These are phyloP conservation scores for Drosophila asahinai DNA, from an alignment of 1,140 invertebrate species.

Conservation along the genomic window DNA sequence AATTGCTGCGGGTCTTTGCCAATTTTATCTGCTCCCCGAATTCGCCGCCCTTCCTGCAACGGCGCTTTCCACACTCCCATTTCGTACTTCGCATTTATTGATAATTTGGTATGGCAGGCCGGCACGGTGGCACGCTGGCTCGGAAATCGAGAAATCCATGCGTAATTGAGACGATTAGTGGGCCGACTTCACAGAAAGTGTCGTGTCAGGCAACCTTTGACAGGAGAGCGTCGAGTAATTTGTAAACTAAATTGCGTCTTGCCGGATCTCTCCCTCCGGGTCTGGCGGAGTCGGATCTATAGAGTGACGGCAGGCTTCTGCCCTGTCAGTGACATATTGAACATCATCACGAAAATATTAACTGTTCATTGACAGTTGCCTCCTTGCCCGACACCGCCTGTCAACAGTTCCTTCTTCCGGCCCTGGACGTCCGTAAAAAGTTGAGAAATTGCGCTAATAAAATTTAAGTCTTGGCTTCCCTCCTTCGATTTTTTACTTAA, in stretches of 20 bases:
- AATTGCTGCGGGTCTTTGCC: slow-evolving; percentile 82
- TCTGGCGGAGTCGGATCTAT: slow-evolving; percentile 8
- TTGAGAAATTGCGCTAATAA: slow-evolving; percentile 62
- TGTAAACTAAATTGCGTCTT: slow-evolving; percentile 71
- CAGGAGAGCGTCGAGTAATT: slow-evolving; percentile 59
- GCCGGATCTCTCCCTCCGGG: slow-evolving; percentile 8
- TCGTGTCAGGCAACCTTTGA: slow-evolving; percentile 65
- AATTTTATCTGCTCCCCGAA: slow-evolving; percentile 56
- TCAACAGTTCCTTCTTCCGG: slow-evolving; percentile 45
- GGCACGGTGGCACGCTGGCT: no score
- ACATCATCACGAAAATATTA: slow-evolving; percentile 76
- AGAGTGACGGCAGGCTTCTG: slow-evolving; percentile 18
- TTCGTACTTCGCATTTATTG: slow-evolving; percentile 60
- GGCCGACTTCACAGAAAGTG: slow-evolving; percentile 46
- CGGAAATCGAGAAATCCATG: slow-evolving; percentile 57
- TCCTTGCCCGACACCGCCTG: slow-evolving; percentile 29
- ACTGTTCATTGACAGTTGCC: slow-evolving; percentile 75
- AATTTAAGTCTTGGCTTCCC: slow-evolving; percentile 51
- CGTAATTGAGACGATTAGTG: slow-evolving; percentile 80
- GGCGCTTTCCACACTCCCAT: background rate
- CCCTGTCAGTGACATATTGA: slow-evolving; percentile 76
- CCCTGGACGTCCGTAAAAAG: slow-evolving; percentile 38
- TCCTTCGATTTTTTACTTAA: slow-evolving; percentile 27
- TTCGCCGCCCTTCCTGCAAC: background rate
- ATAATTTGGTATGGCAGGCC: slow-evolving; percentile 65